phyloP scores from a whole-genome alignment of 1,140 invertebrate species.

The Propsilocerus akamusi region DNA sequence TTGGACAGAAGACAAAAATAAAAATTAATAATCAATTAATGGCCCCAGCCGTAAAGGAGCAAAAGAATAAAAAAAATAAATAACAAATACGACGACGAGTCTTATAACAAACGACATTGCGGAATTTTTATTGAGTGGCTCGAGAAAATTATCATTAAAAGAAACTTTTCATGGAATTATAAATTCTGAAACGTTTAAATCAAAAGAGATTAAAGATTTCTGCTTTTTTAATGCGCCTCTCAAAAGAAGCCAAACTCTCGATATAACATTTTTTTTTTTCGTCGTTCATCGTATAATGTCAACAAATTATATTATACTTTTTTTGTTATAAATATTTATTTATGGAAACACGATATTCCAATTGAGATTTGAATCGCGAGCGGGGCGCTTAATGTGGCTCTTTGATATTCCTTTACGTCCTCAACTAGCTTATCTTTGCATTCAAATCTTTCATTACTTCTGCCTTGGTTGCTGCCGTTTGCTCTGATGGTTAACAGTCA shows the following conservation, averaged over 20 bases:
- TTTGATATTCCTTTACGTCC: not conserved
- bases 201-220: not conserved
- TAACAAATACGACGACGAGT: not conserved
- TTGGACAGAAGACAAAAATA: not conserved
- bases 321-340: constrained; percentile 4
- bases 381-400: not conserved
- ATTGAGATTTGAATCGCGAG: not conserved
- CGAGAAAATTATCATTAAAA: constrained; percentile 1
- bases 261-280: no score
- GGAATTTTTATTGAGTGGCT: no score
- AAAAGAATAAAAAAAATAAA: not conserved
- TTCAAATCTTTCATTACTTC: not conserved
- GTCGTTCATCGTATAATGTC: not conserved
- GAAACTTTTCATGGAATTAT: not conserved
- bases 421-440: not conserved
- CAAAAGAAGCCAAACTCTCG: not conserved
- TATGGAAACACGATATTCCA: constrained; percentile 1
- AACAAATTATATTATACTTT: constrained; percentile 2
- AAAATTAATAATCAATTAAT: not conserved
- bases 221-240: not conserved
- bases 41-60: not conserved
- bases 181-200: not conserved
- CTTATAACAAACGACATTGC: no score
- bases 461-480: not conserved
- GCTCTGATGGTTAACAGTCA: not conserved